Conservation (phyloP, 2,113 vertebrate genomes). For the Strigops habroptila region DNA sequence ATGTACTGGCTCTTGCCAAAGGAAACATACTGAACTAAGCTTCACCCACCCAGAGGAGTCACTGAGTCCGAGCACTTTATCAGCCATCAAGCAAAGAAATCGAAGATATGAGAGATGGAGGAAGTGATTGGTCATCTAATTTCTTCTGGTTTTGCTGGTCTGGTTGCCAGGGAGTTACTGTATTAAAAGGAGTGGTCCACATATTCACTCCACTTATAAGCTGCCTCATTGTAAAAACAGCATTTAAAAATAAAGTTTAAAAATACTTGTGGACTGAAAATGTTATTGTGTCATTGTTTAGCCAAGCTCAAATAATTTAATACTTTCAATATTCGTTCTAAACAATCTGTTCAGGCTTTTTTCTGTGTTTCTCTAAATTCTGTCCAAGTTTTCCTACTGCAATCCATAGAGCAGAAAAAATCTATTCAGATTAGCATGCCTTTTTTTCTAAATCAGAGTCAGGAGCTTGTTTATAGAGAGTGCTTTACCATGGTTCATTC, state of each 20-base stretch:
- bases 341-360: background rate
- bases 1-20: background rate
- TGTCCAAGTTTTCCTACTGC: background rate
- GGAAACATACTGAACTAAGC: constrained; percentile 16
- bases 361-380: background rate
- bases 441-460: background rate
- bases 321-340: constrained; percentile 19
- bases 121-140: constrained; percentile 43
- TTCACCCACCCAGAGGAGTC: constrained; percentile 42
- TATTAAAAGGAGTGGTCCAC: constrained; percentile 47
- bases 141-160: constrained; percentile 42
- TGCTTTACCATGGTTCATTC: background rate
- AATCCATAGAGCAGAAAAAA: background rate
- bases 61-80: constrained; percentile 11
- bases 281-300: constrained; percentile 26
- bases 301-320: constrained; percentile 31
- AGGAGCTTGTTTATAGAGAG: background rate
- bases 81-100: constrained; percentile 41
- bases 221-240: constrained; percentile 11
- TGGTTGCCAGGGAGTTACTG: constrained; percentile 11
- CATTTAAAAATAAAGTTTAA: constrained; percentile 55
- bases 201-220: background rate
- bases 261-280: constrained; percentile 30
- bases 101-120: constrained; percentile 19
- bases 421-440: background rate